phyloP scores from a whole-genome alignment of 2,113 vertebrate genomes.

The Anhinga rufa region DNA sequence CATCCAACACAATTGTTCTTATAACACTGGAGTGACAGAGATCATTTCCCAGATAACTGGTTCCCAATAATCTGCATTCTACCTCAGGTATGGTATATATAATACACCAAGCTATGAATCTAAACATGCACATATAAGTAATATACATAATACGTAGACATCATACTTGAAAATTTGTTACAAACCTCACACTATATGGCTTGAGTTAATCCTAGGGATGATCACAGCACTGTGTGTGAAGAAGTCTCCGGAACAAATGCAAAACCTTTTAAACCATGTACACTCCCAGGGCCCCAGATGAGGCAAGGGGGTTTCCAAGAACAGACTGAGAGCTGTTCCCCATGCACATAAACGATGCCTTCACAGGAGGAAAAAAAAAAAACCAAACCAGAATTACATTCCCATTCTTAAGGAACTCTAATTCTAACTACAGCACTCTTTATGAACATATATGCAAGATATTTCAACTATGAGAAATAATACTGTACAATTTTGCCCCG shows the following conservation, averaged over 20 bases:
- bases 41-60: background rate
- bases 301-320: background rate
- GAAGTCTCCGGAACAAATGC: background rate
- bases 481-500: fast-evolving
- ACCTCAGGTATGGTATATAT: background rate
- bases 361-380: background rate
- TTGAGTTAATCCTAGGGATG: background rate
- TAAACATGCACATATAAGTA: background rate
- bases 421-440: background rate
- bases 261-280: background rate
- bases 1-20: background rate
- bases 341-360: background rate
- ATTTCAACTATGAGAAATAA: background rate
- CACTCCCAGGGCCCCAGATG: background rate
- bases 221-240: background rate
- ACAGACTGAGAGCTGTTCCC: background rate
- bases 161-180: background rate
- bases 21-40: background rate
- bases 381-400: background rate
- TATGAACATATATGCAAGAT: background rate
- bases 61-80: background rate
- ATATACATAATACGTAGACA: fast-evolving
- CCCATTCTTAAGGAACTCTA: background rate
- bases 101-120: background rate
- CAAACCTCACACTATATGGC: background rate